A percentile compares a stretch with the other conserved stretches of the same genome.
These are phyloP conservation scores for Drosophila sordidula DNA, from an alignment of 2,888 invertebrate genomes.

Conservation along the genomic window DNA sequence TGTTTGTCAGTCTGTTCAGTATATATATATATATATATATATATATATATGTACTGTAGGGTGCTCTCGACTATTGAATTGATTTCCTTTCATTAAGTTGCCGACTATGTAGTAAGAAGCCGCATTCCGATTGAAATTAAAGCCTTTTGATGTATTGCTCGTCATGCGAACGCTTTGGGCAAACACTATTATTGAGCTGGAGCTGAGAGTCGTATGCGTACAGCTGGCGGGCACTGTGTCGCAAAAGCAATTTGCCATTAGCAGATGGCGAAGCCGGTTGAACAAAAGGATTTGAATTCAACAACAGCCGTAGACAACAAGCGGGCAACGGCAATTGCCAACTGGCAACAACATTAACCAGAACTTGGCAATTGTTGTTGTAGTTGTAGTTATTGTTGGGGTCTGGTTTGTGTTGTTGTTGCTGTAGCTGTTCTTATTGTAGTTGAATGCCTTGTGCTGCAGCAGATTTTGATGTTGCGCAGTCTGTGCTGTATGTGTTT, in stretches of 20 bases:
- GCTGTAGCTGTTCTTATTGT: conserved; percentile 29
- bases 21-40: no score
- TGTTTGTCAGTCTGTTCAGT: no score
- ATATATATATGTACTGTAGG: no score
- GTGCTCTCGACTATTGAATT: no score
- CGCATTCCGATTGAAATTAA: conserved; percentile 6
- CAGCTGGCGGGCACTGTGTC: conserved; percentile 46
- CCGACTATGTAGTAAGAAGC: neutral
- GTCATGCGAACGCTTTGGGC: conserved; percentile 3
- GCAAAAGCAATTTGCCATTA: conserved; percentile 52
- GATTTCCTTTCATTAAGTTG: no score
- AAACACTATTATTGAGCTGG: conserved; percentile 23
- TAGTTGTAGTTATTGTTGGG: conserved; percentile 6
- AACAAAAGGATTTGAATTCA: conserved; percentile 54
- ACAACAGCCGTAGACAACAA: conserved; percentile 17
- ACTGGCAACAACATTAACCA: conserved; percentile 52
- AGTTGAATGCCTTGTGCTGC: conserved; percentile 27
- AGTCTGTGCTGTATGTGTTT: conserved; percentile 27
- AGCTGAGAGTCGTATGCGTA: conserved; percentile 14
- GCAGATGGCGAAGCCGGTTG: conserved; percentile 35
- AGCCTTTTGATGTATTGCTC: conserved; percentile 28
- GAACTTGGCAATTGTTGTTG: conserved; percentile 32
- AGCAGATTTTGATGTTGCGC: conserved; percentile 50
- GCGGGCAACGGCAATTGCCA: conserved; percentile 1
- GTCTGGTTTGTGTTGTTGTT: conserved; percentile 17